These are phyloP conservation scores for Apostichopus californicus DNA, from an alignment of 35 echinoderm and acorn worm genomes.

Conservation along the genomic window DNA sequence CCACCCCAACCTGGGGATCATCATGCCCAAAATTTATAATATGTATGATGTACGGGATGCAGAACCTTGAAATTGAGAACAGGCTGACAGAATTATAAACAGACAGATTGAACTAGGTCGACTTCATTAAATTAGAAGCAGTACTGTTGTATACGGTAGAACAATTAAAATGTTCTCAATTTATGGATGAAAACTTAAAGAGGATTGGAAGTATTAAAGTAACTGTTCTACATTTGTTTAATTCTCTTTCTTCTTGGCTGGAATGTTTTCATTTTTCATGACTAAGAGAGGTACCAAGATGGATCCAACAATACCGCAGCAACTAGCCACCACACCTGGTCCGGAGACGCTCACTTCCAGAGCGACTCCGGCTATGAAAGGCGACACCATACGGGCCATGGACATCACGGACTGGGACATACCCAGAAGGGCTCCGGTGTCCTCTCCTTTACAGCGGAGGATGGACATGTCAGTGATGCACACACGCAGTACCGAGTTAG, in stretches of 20 bases:
- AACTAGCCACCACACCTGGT: slow-evolving; percentile 55
- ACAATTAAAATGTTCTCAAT: too few species aligned
- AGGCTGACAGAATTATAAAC: too few species aligned
- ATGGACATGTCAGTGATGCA: slow-evolving; percentile 78
- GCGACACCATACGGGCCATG: slow-evolving; percentile 64
- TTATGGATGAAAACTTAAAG: too few species aligned
- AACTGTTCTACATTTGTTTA: background rate
- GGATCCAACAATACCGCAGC: slow-evolving; percentile 8
- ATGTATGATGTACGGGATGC: too few species aligned
- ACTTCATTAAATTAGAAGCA: too few species aligned
- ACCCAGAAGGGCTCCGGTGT: slow-evolving; percentile 82
- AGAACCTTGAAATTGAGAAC: too few species aligned
- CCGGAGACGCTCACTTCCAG: slow-evolving; percentile 68
- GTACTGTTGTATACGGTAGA: too few species aligned
- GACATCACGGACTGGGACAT: slow-evolving; percentile 89
- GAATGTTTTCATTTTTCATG: slow-evolving; percentile 6
- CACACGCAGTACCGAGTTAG: slow-evolving; percentile 66
- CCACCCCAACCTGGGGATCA: too few species aligned
- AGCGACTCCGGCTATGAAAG: slow-evolving; percentile 67
- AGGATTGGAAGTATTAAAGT: too few species aligned
- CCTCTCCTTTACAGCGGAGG: slow-evolving; percentile 61
- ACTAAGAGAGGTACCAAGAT: background rate
- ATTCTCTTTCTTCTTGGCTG: background rate
- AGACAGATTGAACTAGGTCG: too few species aligned
- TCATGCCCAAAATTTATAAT: too few species aligned